These are phyloP conservation scores for Antechinus stuartii DNA, from an alignment of 2,113 vertebrate species.

Conservation along the genomic window DNA sequence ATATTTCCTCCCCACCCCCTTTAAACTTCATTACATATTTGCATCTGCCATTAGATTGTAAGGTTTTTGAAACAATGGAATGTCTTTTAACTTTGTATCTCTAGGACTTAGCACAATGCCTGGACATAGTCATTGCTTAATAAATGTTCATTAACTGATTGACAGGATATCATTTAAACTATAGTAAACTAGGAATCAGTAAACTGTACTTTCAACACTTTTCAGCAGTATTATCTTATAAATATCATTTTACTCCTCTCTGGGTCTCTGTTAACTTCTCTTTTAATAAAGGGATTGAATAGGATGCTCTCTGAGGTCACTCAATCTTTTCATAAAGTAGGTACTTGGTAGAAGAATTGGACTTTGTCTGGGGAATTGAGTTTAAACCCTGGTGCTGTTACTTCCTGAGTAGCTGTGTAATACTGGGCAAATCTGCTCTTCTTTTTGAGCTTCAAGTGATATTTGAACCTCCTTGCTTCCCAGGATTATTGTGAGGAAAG, in stretches of 20 bases:
- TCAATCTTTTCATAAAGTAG: neutral
- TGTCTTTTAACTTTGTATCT: neutral
- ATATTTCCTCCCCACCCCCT: neutral
- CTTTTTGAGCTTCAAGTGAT: neutral
- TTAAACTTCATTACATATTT: neutral
- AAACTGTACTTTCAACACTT: neutral
- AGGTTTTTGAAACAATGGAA: neutral
- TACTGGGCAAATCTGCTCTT: neutral
- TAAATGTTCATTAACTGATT: neutral
- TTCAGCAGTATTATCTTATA: neutral
- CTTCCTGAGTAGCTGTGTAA: neutral
- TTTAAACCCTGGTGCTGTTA: neutral
- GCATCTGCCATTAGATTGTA: neutral
- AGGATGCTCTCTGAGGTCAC: neutral
- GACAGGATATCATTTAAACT: neutral
- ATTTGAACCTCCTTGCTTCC: neutral
- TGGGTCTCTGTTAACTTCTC: neutral
- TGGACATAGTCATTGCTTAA: neutral
- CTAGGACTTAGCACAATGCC: neutral
- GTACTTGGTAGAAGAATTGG: neutral
- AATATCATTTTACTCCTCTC: neutral
- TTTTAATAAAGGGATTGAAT: neutral
- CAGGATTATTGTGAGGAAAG: neutral
- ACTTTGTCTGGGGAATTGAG: neutral
- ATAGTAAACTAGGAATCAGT: neutral